Conservation (phyloP, 2,113 vertebrate species). For the Paradoxurus hermaphroditus region DNA sequence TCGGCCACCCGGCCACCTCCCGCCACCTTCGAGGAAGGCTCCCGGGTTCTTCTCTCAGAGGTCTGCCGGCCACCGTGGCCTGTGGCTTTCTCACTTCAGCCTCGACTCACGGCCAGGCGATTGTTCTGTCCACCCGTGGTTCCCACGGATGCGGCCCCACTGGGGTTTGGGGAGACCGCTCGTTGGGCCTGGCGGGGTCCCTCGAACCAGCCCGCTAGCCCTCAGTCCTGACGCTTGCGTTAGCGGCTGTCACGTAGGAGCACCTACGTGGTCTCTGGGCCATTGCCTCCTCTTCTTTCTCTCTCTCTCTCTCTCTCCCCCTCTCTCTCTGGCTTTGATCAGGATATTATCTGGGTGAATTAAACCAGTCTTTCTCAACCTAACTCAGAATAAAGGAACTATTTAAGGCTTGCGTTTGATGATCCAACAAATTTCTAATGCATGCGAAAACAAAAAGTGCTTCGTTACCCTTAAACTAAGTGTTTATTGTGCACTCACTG, state of each 20-base stretch:
- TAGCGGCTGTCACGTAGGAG: not conserved
- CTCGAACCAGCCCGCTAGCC: not conserved
- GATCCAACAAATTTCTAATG: not conserved
- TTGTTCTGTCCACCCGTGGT: not conserved
- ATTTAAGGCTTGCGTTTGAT: not conserved
- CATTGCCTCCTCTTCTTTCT: not conserved
- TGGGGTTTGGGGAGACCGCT: no score
- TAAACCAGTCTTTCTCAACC: not conserved
- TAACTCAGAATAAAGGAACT: no score
- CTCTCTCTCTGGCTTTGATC: no score
- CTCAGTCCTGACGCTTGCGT: not conserved
- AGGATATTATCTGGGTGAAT: no score
- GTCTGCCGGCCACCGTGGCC: no score
- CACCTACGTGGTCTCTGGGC: not conserved
- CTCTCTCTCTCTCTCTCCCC: not conserved
- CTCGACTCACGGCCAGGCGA: no score
- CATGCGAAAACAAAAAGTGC: not conserved
- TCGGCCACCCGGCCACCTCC: accelerated
- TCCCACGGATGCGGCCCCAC: not conserved
- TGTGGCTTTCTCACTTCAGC: not conserved
- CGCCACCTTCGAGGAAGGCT: not conserved
- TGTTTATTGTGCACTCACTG: not conserved
- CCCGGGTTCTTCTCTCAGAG: not conserved
- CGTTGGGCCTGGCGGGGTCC: not conserved
- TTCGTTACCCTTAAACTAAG: not conserved